Evolutionary conservation across 1,140 invertebrate species (phyloP), one percentile per base, ranked within the genome.

Genomic region (Zaprionus ornatus): DNA sequence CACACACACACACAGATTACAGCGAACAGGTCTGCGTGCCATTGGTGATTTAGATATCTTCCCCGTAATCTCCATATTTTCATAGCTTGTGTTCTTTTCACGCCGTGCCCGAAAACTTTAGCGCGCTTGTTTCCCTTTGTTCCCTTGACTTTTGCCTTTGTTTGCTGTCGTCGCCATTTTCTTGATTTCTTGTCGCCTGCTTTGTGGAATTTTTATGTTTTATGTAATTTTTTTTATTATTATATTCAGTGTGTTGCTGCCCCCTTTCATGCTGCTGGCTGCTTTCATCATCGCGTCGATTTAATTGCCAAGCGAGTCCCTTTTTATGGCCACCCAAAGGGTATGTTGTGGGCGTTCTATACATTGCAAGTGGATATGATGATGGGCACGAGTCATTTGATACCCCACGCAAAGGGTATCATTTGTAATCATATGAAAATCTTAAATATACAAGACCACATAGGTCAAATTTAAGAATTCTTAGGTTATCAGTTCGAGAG

Each of bases 41-140:
- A 74, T 56, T 69, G 65, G 52, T 80, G 88, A 88, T 90, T 84
- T 83, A 80, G 80, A 55, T 61, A 54, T 35, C 50, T 15, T 61
- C n/a, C 7, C 7, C 40, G 19, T 45, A 45, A 45, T 45, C 40
- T 17, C 40, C 42, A 50, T 72, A 66, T 76, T 68, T 76, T 60
- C 74, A 65, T 48, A 13, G 29, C 55, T 37, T 61, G 59, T 84
- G 77, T 80, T 78, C 80, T 73, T 80, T 80, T 87, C 85, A 79
- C 84, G 80, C 83, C 71, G 21, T 29, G 69, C 32, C 17, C 50
- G 29, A 35, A 40, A 70, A 19, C 45, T 60, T 60, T 71, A 17
- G 7, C 17, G 21, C 29, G 19, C 12, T 10, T 19, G 19, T 60
- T 45, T 59, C 25, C 66, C 68, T 88, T 90, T 84, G 64, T 84